Base-by-base conservation (phyloP, 2,888 invertebrate genomes). In the Lepetodrilus schrolli region DNA sequence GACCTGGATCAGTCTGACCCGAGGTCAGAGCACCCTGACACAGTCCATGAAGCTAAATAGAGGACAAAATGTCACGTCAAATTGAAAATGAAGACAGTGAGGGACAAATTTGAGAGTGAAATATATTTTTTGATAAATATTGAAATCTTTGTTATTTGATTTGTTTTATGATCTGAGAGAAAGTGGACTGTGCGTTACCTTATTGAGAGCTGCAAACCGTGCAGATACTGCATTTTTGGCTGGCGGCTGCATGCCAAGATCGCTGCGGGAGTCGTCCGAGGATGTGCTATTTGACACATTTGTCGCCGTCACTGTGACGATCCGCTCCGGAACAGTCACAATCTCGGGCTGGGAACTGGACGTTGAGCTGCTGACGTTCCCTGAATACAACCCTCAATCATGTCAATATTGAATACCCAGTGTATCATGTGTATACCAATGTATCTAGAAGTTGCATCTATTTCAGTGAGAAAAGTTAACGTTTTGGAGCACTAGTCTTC, bases 251-350 rank as follows among this genome's bases (percentile, higher is more conserved):
- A n/a, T 4, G 13, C 30, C 26, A 13, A 2, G 1, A n/a, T 38
- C 47, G 0, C 5, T 5, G n/a, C n/a, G n/a, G 1, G 43, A 43
- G 47, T 68, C 68, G n/a, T 66, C 58, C 26, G 58, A 58, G 5
- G 58, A 30, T 58, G 58, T 58, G 76, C 73, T 74, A 73, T 17
- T 26, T 5, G 58, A 58, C 7, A 58, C 34, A 17, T 58, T 58
- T 13, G 26, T 30, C 17, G 85, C 82, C 5, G 83, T 80, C 20
- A 87, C 78, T 4, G 86, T 85, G 5, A 86, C 84, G 34, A 87
- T 81, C 47, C 78, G 81, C 69, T 86, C 86, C 47, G 79, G 84
- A 0, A 88, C 81, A 26, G 86, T 86, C n/a, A 86, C 75, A 23
- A 87, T 87, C 70, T 86, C 86, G 21, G 86, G 83, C 72, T 84